Base-by-base conservation (phyloP, 92 coral and sea anemone genomes). In the Diadumene lineata region DNA sequence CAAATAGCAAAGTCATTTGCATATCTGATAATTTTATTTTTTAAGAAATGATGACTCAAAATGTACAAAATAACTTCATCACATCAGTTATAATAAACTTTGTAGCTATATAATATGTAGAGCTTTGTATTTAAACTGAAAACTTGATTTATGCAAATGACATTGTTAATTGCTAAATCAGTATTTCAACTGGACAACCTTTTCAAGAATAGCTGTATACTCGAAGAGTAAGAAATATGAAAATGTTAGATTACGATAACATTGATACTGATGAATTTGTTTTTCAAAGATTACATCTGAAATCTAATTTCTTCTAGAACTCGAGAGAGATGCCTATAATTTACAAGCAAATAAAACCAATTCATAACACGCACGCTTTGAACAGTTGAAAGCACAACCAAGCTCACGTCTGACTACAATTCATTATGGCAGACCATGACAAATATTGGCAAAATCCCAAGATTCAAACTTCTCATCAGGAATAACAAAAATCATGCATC, bases 131-230 rank as follows among this genome's bases (percentile, higher is more conserved):
- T n/a, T n/a, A n/a, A n/a, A n/a, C n/a, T n/a, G n/a, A n/a, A n/a
- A n/a, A n/a, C n/a, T n/a, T n/a, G n/a, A n/a, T n/a, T n/a, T n/a
- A n/a, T n/a, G n/a, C n/a, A n/a, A n/a, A n/a, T n/a, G n/a, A n/a
- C n/a, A n/a, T n/a, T n/a, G n/a, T n/a, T n/a, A n/a, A n/a, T n/a
- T n/a, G n/a, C n/a, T n/a, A n/a, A n/a, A n/a, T n/a, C n/a, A n/a
- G n/a, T n/a, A n/a, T n/a, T n/a, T n/a, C 70, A 61, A 66, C 27
- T 28, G 16, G 13, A 16, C 0, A 75, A 69, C 80, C 60, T 62
- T 44, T 66, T 50, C 63, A 62, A 63, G 24, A 68, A 46, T 23
- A 31, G 50, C 34, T n/a, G n/a, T n/a, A n/a, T 33, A 26, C 8
- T 3, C 16, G 28, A n/a, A n/a, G n/a, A n/a, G n/a, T n/a, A 38